Percentiles rank a stretch among this genome's conserved stretches.
Evolutionary conservation across 2,888 invertebrate species (phyloP).

Genomic region (Leptura quadrifasciata): DNA sequence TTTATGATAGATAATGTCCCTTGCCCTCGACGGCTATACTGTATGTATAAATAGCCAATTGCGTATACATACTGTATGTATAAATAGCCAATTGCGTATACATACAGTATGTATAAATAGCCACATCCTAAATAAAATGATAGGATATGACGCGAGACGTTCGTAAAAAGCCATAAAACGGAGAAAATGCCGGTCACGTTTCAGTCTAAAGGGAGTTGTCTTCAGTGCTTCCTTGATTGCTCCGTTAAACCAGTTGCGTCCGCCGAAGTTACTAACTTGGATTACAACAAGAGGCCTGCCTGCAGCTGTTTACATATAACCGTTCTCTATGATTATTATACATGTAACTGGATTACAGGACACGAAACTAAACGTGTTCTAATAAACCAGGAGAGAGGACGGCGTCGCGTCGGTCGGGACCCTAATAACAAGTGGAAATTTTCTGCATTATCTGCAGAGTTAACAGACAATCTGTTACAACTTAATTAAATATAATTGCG

Average conservation of each 20-base stretch:
- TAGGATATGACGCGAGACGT: background rate
- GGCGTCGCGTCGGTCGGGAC: background rate
- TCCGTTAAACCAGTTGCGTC: conserved; percentile 34
- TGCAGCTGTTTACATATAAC: conserved; percentile 34
- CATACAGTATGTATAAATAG: too few species aligned
- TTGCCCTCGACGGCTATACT: too few species aligned
- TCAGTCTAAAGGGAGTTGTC: conserved; percentile 29
- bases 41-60: too few species aligned
- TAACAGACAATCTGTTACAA: conserved; percentile 31
- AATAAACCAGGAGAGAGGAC: background rate
- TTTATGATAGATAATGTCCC: too few species aligned
- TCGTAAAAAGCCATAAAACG: conserved; percentile 19
- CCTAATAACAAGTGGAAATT: conserved; percentile 19
- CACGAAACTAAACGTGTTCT: conserved; percentile 13
- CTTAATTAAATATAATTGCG: background rate
- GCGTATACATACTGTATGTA: too few species aligned
- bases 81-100: too few species aligned
- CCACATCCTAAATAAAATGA: conserved; percentile 13
- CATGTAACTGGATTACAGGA: conserved; percentile 29
- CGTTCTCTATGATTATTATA: conserved; percentile 14
- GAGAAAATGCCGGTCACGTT: conserved; percentile 18
- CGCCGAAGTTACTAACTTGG: conserved; percentile 18
- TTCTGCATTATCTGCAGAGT: conserved; percentile 7
- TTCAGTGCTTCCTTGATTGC: conserved; percentile 31
- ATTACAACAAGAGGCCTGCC: conserved; percentile 18